phyloP scores from a whole-genome alignment of 2,797 vertebrate species.

The Hybognathus amarus region DNA sequence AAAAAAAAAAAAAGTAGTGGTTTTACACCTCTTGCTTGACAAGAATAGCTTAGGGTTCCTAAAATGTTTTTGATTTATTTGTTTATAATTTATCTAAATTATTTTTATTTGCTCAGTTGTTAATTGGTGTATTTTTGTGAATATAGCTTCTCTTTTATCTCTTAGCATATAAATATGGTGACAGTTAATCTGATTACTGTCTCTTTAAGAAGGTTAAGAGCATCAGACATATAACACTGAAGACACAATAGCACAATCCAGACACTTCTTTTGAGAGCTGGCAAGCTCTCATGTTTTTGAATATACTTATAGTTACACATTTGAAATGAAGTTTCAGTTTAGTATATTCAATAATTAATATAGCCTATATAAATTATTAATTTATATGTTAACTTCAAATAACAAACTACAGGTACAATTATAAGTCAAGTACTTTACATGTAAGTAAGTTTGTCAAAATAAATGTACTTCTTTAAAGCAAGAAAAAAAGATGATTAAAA shows the following conservation, averaged over 20 bases:
- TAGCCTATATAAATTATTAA: too few species aligned
- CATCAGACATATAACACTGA: not conserved
- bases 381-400: not conserved
- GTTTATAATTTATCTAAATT: not conserved
- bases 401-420: not conserved
- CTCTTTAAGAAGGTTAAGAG: slow-evolving; percentile 23
- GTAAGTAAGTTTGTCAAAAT: not conserved
- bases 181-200: slow-evolving; percentile 20
- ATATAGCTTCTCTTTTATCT: not conserved
- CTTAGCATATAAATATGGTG: slow-evolving; percentile 30
- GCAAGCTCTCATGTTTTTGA: too few species aligned
- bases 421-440: not conserved
- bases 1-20: too few species aligned
- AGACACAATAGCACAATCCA: not conserved
- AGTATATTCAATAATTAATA: not conserved
- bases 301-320: not conserved
- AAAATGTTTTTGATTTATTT: not conserved
- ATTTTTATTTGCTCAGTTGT: not conserved
- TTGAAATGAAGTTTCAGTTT: not conserved
- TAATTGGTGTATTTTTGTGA: not conserved
- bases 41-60: not conserved
- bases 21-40: not conserved
- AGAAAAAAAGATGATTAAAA: too few species aligned
- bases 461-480: not conserved
- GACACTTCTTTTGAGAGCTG: not conserved